A percentile compares a stretch with the other conserved stretches of the same genome.
phyloP scores from a whole-genome alignment of 2,113 vertebrate species.

The Sclerurus mexicanus region DNA sequence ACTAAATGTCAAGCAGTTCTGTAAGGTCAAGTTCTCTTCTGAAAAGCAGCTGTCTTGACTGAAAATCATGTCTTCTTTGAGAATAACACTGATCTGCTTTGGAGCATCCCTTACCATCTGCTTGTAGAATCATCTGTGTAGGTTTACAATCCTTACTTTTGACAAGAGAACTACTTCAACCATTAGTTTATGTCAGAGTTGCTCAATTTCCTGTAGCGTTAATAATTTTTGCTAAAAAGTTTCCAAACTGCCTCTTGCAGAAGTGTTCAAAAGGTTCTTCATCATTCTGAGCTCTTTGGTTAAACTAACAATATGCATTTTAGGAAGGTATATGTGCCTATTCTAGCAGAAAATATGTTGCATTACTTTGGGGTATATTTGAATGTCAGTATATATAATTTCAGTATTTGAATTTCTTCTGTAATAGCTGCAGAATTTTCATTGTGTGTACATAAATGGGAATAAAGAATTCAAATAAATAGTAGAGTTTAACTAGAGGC shows the following conservation, averaged over 20 bases:
- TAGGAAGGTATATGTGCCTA: neutral
- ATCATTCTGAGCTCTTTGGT: neutral
- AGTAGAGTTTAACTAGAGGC: neutral
- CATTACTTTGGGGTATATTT: neutral
- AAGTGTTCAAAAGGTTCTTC: neutral
- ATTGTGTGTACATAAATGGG: neutral
- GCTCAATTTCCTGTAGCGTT: accelerated
- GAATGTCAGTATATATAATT: neutral
- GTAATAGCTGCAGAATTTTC: neutral
- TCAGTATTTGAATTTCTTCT: neutral
- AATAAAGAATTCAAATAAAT: neutral
- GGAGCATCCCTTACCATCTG: neutral
- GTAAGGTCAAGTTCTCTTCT: neutral
- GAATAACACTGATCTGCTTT: neutral
- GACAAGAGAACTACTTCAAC: neutral
- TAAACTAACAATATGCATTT: neutral
- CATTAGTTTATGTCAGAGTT: accelerated
- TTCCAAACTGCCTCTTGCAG: neutral
- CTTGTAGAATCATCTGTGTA: neutral
- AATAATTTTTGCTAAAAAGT: neutral
- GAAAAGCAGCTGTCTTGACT: neutral
- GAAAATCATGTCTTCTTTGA: neutral
- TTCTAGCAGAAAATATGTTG: neutral
- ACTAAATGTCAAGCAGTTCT: neutral
- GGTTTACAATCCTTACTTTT: neutral